phyloP scores from a whole-genome alignment of 2,888 invertebrate species.

The Psylliodes chrysocephalus region DNA sequence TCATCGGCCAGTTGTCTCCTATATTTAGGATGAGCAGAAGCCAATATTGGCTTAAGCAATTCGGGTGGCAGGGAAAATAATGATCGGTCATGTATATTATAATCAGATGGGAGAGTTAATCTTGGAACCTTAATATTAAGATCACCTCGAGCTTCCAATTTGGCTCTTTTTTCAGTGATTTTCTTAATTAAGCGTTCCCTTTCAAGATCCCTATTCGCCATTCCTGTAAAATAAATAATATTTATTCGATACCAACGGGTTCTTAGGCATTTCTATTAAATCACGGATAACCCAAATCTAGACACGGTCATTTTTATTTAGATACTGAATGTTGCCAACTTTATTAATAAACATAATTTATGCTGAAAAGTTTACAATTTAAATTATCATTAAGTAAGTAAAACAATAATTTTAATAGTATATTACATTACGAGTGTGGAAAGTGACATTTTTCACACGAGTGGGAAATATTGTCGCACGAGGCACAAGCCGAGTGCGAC shows the following conservation, averaged over 20 bases:
- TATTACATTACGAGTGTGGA: too few relatives aligned
- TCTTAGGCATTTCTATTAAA: not conserved
- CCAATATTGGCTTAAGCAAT: constrained; percentile 62
- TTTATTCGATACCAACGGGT: not conserved
- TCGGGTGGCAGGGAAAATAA: constrained; percentile 74
- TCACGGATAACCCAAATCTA: too few relatives aligned
- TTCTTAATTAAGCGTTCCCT: constrained; percentile 64
- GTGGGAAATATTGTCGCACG: too few relatives aligned
- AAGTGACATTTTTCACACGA: too few relatives aligned
- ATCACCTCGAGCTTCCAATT: constrained; percentile 64
- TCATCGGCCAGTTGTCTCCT: constrained; percentile 59
- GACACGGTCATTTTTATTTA: too few relatives aligned
- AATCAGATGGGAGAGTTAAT: constrained; percentile 68
- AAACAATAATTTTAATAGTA: too few relatives aligned
- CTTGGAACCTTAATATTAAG: constrained; percentile 69
- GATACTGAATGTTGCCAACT: not conserved
- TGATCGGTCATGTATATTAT: constrained; percentile 68
- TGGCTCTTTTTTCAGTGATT: constrained; percentile 61
- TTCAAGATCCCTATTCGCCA: constrained; percentile 56
- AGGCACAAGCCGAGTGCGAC: too few relatives aligned
- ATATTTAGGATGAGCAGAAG: constrained; percentile 59
- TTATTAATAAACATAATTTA: not conserved
- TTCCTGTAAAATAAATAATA: constrained; percentile 22
- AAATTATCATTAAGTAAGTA: too few relatives aligned
- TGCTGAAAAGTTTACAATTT: too few relatives aligned